These are phyloP conservation scores for Trichoplusia ni DNA, from an alignment of 1,140 invertebrate genomes.

Conservation along the genomic window DNA sequence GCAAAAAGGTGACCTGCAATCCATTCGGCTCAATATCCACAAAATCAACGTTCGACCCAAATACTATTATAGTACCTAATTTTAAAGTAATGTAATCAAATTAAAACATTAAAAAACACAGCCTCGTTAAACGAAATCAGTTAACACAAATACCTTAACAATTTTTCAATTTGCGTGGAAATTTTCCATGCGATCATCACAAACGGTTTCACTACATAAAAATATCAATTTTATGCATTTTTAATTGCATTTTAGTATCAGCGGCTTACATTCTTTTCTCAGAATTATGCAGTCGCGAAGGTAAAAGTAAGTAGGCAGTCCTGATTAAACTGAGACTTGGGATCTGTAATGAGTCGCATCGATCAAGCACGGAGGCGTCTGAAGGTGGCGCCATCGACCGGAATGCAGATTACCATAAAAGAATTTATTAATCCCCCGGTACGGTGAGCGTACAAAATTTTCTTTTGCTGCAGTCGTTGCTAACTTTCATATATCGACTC, in stretches of 20 bases:
- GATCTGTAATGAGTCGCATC: constrained; percentile 10
- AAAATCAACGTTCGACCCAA: too few relatives aligned
- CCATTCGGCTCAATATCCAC: too few relatives aligned
- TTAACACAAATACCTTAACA: too few relatives aligned
- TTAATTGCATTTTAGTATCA: constrained; percentile 11
- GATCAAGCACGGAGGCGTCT: constrained; percentile 9
- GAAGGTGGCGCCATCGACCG: constrained; percentile 15
- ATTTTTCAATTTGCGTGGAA: too few relatives aligned
- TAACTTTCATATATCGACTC: too few relatives aligned
- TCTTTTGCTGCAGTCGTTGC: too few relatives aligned
- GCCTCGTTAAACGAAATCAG: too few relatives aligned
- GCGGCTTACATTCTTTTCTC: not conserved
- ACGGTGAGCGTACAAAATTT: not conserved
- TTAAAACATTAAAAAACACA: too few relatives aligned
- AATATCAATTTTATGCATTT: constrained; percentile 5
- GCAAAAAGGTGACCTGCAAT: too few relatives aligned
- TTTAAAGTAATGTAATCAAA: too few relatives aligned
- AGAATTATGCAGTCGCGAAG: constrained; percentile 16
- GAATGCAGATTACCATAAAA: constrained; percentile 20
- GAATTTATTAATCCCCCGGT: constrained; percentile 11
- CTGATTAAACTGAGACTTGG: not conserved
- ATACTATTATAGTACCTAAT: too few relatives aligned
- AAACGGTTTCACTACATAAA: not conserved
- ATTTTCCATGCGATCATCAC: too few relatives aligned
- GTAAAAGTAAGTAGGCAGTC: constrained; percentile 12